Evolutionary conservation across 2,113 vertebrate species (phyloP).

Genomic region (Campylorhamphus procurvoides): DNA sequence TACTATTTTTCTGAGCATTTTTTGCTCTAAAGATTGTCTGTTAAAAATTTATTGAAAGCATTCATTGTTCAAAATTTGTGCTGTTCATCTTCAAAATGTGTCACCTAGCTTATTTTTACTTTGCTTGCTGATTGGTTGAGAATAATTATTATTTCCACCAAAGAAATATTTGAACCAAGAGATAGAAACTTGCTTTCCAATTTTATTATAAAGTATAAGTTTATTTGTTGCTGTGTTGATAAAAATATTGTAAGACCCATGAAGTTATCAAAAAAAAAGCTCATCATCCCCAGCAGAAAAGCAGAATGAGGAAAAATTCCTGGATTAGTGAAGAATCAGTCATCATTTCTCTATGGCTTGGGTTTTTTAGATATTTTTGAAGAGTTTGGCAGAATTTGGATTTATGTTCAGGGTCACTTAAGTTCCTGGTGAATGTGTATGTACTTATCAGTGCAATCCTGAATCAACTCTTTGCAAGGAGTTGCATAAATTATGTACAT

Average conservation of each 20-base stretch:
- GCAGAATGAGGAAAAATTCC: not conserved
- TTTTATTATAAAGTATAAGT: not conserved
- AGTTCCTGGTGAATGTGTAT: not conserved
- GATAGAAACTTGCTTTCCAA: not conserved
- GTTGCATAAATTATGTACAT: not conserved
- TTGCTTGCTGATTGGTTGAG: not conserved
- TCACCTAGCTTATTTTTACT: not conserved
- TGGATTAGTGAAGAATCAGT: not conserved
- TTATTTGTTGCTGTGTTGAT: not conserved
- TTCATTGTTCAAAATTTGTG: constrained; percentile 6
- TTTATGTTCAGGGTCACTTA: not conserved
- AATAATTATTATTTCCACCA: not conserved
- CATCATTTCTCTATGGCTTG: not conserved
- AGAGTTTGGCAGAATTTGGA: not conserved
- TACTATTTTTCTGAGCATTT: not conserved
- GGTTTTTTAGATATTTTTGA: not conserved
- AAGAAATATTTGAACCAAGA: not conserved
- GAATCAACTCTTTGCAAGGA: not conserved
- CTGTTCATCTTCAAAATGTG: not conserved
- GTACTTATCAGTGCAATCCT: not conserved
- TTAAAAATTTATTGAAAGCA: not conserved
- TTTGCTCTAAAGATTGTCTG: not conserved
- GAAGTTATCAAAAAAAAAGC: not conserved
- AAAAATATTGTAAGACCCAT: not conserved
- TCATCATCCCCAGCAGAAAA: not conserved